Base-by-base conservation (phyloP, 2,113 vertebrate genomes). In the Phyllostomus hastatus region DNA sequence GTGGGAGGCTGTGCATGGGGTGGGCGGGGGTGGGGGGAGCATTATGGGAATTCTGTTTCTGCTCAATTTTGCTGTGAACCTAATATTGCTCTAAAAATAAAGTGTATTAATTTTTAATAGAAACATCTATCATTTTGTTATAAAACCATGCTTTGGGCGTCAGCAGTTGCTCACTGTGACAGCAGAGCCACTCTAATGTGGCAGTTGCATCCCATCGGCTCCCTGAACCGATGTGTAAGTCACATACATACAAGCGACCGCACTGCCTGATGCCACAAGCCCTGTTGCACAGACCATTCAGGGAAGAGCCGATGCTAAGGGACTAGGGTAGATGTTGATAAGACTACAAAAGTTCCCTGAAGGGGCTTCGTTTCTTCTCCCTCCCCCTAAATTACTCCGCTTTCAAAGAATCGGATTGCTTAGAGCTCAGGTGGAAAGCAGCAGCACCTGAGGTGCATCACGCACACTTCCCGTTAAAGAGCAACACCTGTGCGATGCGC, bases 91-190 rank as follows among this genome's bases (percentile, higher is more conserved):
- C 66, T n/a, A n/a, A n/a, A 67, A n/a, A 67, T n/a, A 67, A 33
- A 33, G 28, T 5, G 17, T 17, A n/a, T n/a, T 67, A n/a, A n/a
- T 61, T 26, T 61, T 66, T 31, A 6, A 95, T 41, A 79, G 95
- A 83, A 93, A 95, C 80, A 91, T 16, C 66, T 89, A 17, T 92
- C 81, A 52, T 97, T 98, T 98, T 98, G 26, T 98, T 98, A 98
- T 0, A 97, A 98, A 97, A 97, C 57, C 61, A 96, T 91, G 95
- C 86, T 98, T 83, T 95, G 76, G 79, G 81, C 59, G 26, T 61
- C 26, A 73, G 98, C 98, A 98, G 90, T 93, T 97, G 90, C 84
- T 94, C 96, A 97, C 67, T 97, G 93, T 88, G 90, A 96, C 33
- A 96, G 96, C 91, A 78, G 6, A 95, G 96, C 93, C 1, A 95